phyloP scores from a whole-genome alignment of 2,113 vertebrate species.

The Bagarius yarrelli region DNA sequence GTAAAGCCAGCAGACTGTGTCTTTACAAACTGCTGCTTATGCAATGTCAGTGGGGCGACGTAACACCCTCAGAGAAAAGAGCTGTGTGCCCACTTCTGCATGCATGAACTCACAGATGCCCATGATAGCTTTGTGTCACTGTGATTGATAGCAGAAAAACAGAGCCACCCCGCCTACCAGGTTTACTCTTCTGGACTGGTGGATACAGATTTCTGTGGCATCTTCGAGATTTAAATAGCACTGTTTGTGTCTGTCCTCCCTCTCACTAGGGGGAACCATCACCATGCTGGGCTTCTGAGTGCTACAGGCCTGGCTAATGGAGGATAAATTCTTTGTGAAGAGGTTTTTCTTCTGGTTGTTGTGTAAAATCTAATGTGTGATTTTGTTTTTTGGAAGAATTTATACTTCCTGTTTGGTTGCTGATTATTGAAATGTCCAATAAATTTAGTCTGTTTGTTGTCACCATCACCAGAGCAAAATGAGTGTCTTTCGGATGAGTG shows the following conservation, averaged over 20 bases:
- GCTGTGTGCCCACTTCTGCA: not conserved
- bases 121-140: not conserved
- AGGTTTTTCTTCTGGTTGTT: not conserved
- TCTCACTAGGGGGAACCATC: conserved; percentile 3
- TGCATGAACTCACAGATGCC: not conserved
- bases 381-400: not conserved
- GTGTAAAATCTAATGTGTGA: not conserved
- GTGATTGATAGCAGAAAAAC: not conserved
- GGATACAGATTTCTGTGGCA: not conserved
- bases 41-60: not conserved
- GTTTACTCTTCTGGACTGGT: not conserved
- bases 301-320: not conserved
- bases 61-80: not conserved
- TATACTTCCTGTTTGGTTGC: too few relatives aligned
- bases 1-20: not conserved
- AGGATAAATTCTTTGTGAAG: not conserved
- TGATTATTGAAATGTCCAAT: not conserved
- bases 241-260: not conserved
- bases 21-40: not conserved
- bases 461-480: not conserved
- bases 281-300: not conserved
- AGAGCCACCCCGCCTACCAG: not conserved
- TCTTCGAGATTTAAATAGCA: not conserved
- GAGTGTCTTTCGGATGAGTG: not conserved
- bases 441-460: not conserved